Evolutionary conservation across 2,113 vertebrate genomes (phyloP).

Genomic region (Eurypyga helias): DNA sequence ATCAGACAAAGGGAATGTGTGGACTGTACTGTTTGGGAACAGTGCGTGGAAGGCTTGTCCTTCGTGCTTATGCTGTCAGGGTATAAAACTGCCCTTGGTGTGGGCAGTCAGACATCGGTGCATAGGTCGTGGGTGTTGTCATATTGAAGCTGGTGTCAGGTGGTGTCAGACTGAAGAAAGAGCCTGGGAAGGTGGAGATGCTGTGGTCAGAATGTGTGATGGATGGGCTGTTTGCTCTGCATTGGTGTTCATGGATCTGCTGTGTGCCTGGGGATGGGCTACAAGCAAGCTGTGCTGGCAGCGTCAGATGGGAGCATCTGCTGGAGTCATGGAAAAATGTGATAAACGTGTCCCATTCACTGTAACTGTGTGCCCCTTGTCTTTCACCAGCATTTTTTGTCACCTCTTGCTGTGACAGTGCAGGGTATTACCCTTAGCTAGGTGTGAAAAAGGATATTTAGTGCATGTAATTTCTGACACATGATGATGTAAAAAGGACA

Average conservation of each 20-base stretch:
- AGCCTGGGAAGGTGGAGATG: background rate
- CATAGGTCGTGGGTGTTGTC: background rate
- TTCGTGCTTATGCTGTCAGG: background rate
- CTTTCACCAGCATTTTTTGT: background rate
- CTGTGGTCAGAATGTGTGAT: background rate
- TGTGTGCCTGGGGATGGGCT: background rate
- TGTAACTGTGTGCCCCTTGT: background rate
- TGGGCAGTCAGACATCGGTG: background rate
- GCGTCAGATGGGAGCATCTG: background rate
- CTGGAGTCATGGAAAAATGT: background rate
- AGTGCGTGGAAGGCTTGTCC: background rate
- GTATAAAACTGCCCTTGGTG: background rate
- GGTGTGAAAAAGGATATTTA: background rate
- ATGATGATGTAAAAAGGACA: background rate
- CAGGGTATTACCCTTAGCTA: background rate
- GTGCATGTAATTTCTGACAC: background rate
- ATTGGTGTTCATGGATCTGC: background rate
- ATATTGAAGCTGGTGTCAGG: background rate
- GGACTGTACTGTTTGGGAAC: background rate
- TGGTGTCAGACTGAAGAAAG: background rate
- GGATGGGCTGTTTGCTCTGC: background rate
- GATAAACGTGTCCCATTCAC: background rate
- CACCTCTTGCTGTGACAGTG: background rate
- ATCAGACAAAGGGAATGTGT: background rate
- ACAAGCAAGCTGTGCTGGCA: background rate